phyloP scores from a whole-genome alignment of 1,140 invertebrate genomes.

The Trichonephila clavipes region DNA sequence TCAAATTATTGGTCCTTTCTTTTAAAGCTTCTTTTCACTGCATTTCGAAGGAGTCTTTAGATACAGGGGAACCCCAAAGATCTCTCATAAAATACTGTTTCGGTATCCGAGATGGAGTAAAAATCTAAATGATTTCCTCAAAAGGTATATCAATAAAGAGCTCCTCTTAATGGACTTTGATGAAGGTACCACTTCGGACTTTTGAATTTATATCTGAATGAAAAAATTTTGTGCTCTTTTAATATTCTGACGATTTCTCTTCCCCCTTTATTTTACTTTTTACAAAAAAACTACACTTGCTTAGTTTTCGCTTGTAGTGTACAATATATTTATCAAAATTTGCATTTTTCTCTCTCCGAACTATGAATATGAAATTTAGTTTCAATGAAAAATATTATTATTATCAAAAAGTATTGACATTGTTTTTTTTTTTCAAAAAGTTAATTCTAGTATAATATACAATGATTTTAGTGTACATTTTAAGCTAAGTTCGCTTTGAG shows the following conservation, averaged over 20 bases:
- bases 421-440: constrained; percentile 26
- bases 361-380: constrained; percentile 61
- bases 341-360: constrained; percentile 20
- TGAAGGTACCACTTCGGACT: constrained; percentile 22
- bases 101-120: neutral
- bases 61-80: neutral
- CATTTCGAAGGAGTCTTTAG: neutral
- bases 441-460: constrained; percentile 20
- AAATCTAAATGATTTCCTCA: neutral
- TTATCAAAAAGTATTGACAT: constrained; percentile 57
- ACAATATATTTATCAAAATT: constrained; percentile 59
- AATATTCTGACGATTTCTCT: neutral
- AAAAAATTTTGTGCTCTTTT: neutral
- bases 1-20: neutral
- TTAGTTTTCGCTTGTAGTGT: neutral
- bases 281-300: neutral
- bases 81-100: neutral
- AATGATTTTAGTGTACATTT: constrained; percentile 12
- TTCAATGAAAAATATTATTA: constrained; percentile 45
- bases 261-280: neutral
- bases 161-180: neutral
- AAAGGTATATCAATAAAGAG: neutral
- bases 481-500: constrained; percentile 18
- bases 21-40: neutral
- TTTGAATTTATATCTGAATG: constrained; percentile 7